Conservation (phyloP, 2,888 invertebrate genomes). For the Melinaea marsaeus region DNA sequence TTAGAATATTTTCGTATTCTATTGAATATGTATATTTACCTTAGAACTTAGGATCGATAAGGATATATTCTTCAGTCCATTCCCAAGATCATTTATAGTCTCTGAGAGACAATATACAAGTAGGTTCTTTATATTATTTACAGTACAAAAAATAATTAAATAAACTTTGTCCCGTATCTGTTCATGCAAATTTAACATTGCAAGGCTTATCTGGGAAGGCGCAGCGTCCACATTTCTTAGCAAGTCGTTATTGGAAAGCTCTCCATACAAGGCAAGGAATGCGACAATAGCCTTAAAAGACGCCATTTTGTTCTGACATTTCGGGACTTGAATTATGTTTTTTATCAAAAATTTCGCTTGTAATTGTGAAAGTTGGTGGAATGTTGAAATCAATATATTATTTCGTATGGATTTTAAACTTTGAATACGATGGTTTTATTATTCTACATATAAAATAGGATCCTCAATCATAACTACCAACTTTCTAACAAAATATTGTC, state of each 20-base stretch:
- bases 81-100: too few relatives aligned
- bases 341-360: constrained; percentile 10
- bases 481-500: too few relatives aligned
- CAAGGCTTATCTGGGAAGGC: constrained; percentile 50
- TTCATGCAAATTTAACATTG: constrained; percentile 56
- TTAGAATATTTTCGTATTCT: too few relatives aligned
- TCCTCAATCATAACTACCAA: too few relatives aligned
- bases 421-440: too few relatives aligned
- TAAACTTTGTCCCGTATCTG: constrained; percentile 38
- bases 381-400: constrained; percentile 5
- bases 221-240: constrained; percentile 43
- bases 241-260: constrained; percentile 40
- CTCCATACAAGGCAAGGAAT: constrained; percentile 37
- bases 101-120: constrained; percentile 20
- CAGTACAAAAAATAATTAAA: constrained; percentile 13
- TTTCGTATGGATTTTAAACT: too few relatives aligned
- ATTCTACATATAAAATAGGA: too few relatives aligned
- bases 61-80: not conserved
- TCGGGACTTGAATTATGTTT: constrained; percentile 11
- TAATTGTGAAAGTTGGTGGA: constrained; percentile 5
- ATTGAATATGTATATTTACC: too few relatives aligned
- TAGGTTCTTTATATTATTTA: constrained; percentile 13
- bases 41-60: not conserved
- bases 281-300: constrained; percentile 39
- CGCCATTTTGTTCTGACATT: constrained; percentile 10